Evolutionary conservation across 2,888 invertebrate species (phyloP), one percentile per base, ranked within the genome.

Genomic region (Eledona agricola): DNA sequence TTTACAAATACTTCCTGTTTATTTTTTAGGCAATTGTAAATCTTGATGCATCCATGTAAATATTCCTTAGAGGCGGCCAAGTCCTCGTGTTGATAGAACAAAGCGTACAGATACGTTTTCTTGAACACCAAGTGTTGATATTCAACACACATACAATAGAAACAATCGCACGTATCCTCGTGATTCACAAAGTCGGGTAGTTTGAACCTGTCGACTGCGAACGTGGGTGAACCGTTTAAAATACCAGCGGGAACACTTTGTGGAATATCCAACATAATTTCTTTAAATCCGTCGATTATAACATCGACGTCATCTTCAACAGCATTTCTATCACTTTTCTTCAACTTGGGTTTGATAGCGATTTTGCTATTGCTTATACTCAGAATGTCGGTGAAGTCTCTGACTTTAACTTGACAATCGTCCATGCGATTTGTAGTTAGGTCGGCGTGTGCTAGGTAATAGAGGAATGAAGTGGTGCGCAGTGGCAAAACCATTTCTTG

Each of bases 401-500:
- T 16, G 5, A 54, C 10, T 35, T 54, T 54, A 6, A 49, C 43
- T 5, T 15, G 16, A 25, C 28, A 32, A 23, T 54, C 54, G 12
- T 49, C 43, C 4, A 37, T 37, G 1, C 10, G 6, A 5, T 2
- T 4, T 5, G 20, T 31, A 7, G 13, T 2, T 3, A 54, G 15
- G 12, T 54, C 54, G 7, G 49, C 42, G 6, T 23, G 12, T 1
- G 43, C 31, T 15, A 54, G 9, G 15, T 54, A 49, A 10, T 17
- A 49, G 7, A 54, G 22, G 11, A 43, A 23, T 2, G 26, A 1
- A 6, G 22, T 3, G 4, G 29, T 50, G 1, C 54, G 54, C 3
- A 49, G 23, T 2, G 54, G 54, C 4, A 54, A 26, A 13, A 50
- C 17, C 26, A 50, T 15, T 22, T 50, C 37, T 16, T 49, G 49